Base-by-base conservation (phyloP, 2,888 invertebrate genomes). In the Teinopalpus imperialis region DNA sequence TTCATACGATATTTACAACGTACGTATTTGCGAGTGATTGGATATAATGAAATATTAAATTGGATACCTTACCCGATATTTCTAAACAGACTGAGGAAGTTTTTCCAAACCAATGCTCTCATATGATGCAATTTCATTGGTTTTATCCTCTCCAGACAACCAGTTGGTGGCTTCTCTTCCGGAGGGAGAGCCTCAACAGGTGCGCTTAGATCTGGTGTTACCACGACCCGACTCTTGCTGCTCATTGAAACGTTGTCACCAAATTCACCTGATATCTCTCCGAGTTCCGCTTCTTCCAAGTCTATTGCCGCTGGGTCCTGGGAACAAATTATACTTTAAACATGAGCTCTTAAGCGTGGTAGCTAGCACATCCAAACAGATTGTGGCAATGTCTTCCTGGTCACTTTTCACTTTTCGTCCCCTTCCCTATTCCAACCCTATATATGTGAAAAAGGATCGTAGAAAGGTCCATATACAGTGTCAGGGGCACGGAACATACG, bases 31-130 rank as follows among this genome's bases (percentile, higher is more conserved):
- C n/a, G n/a, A n/a, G n/a, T n/a, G n/a, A n/a, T n/a, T n/a, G n/a
- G n/a, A n/a, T n/a, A n/a, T n/a, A n/a, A n/a, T n/a, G n/a, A n/a
- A n/a, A n/a, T n/a, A n/a, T n/a, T n/a, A n/a, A n/a, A n/a, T 16
- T 16, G 16, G 4, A 16, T 26, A 64, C 89, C n/a, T 85, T 73
- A 94, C 95, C 94, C 93, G 52, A 93, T 91, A 77, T 97, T 97
- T 61, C 97, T 91, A 88, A 94, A 93, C 90, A 97, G 93, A 92
- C 95, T 95, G 40, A 96, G 87, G 63, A 95, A 94, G 72, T 97
- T 97, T 75, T 97, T 97, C 95, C 96, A 96, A 31, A 96, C 91
- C 12, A 97, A 78, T 0, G 96, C 95, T 58, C 92, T 92, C 93
- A 96, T 94, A 61, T 95, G 94, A 63, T 91, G 87, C 53, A 89